phyloP scores from a whole-genome alignment of 2,888 invertebrate species.

The Thymelicus sylvestris region DNA sequence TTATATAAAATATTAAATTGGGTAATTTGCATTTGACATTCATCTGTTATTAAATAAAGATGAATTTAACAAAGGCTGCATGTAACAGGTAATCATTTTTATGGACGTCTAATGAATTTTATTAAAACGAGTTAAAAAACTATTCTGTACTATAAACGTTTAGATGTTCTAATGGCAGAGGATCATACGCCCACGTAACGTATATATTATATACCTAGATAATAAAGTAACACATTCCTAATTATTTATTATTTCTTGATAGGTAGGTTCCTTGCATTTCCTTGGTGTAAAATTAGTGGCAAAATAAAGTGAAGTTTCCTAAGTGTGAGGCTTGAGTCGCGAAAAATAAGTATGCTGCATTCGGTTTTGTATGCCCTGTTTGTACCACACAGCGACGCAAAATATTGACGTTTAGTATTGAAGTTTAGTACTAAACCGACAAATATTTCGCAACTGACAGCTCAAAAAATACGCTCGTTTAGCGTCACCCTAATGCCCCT shows the following conservation, averaged over 20 bases:
- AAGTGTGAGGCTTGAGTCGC: no score
- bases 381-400: no score
- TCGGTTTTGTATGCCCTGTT: no score
- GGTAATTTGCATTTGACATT: constrained; percentile 28
- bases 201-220: background rate
- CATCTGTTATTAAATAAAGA: constrained; percentile 31
- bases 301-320: no score
- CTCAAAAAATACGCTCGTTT: no score
- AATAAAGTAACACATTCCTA: constrained; percentile 9
- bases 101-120: constrained; percentile 29
- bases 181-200: constrained; percentile 13
- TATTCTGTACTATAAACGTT: constrained; percentile 18
- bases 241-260: constrained; percentile 16
- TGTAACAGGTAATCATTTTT: constrained; percentile 21
- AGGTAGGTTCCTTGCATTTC: no score
- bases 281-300: no score
- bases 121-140: constrained; percentile 27
- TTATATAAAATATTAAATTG: constrained; percentile 18
- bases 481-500: no score
- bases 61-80: constrained; percentile 31
- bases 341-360: no score
- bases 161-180: constrained; percentile 6
- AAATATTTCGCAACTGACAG: no score
- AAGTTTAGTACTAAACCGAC: no score
- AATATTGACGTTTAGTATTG: no score